Evolutionary conservation across 2,113 vertebrate species (phyloP), one percentile per base, ranked within the genome.

Genomic region (Ageneiosus marmoratus): DNA sequence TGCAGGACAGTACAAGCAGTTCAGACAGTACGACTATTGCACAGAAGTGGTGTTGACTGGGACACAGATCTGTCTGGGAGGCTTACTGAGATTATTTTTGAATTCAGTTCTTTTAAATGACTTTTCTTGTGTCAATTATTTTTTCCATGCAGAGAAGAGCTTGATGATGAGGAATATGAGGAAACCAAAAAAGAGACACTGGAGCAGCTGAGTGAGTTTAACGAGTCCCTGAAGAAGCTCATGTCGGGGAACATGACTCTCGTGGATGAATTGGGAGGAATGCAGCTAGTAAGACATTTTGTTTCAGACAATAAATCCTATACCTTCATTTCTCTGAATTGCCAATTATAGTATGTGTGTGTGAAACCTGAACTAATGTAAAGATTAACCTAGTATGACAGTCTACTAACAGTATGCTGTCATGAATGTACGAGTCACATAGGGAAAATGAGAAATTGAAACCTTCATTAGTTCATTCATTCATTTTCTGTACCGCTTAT

Each of bases 171-270:
- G 46, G 98, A 99, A 80, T 99, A 99, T 2, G 96, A 99, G 63
- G 98, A 99, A 89, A 99, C 98, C 32, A 99, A 99, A 89, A 97
- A 95, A 77, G 98, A 99, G 92, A 99, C 98, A 0, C 88, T 99
- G 79, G 98, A 99, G 76, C 98, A 99, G 89, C 89, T 99, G 88
- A 96, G 91, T 75, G 98, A 99, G 90, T 98, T 99, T 91, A 97
- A 96, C 4, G 96, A 99, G 88, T 98, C 98, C 0, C 90, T 99
- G 80, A 96, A 98, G 94, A 99, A 99, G 91, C 96, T 99, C 55
- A 96, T 99, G 95, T 95, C 97, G 77, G 98, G 98, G 88, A 95
- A 99, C 83, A 99, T 99, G 96, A 99, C 98, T 46, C 90, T 99
- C 84, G 96, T 98, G 55, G 97, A 99, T 51, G 98, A 99, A 83